Evolutionary conservation across 2,113 vertebrate genomes (phyloP).

Genomic region (Galemys pyrenaicus): DNA sequence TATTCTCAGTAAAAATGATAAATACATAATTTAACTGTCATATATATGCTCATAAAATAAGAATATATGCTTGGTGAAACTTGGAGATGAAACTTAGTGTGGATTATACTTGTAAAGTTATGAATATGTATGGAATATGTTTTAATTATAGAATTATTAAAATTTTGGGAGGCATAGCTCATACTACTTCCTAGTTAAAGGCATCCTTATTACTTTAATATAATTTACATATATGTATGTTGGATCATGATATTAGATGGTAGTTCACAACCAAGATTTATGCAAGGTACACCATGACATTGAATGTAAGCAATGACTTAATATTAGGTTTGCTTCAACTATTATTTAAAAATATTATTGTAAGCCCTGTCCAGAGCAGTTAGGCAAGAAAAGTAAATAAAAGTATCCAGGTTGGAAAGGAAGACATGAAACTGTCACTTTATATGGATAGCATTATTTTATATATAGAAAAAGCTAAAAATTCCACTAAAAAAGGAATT

Average conservation of each 20-base stretch:
- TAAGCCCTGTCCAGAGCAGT: background rate
- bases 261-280: background rate
- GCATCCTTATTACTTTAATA: background rate
- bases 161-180: background rate
- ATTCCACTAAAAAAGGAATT: no score
- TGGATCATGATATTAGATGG: background rate
- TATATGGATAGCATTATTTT: no score
- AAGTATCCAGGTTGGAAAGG: background rate
- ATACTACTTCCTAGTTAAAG: background rate
- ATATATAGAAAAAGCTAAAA: no score
- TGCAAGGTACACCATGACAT: background rate
- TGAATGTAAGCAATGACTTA: background rate
- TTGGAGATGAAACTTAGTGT: background rate
- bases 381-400: background rate
- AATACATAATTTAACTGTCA: conserved; percentile 57
- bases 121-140: background rate
- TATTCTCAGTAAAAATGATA: conserved; percentile 38
- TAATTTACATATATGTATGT: background rate
- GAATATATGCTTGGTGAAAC: background rate
- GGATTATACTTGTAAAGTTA: conserved; percentile 1
- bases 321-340: background rate
- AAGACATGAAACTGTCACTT: no score
- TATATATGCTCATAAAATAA: conserved; percentile 18
- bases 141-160: background rate
- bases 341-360: no score